Evolutionary conservation across 2,797 vertebrate species (phyloP), one percentile per base, ranked within the genome.

Genomic region (Neosalanx taihuensis): DNA sequence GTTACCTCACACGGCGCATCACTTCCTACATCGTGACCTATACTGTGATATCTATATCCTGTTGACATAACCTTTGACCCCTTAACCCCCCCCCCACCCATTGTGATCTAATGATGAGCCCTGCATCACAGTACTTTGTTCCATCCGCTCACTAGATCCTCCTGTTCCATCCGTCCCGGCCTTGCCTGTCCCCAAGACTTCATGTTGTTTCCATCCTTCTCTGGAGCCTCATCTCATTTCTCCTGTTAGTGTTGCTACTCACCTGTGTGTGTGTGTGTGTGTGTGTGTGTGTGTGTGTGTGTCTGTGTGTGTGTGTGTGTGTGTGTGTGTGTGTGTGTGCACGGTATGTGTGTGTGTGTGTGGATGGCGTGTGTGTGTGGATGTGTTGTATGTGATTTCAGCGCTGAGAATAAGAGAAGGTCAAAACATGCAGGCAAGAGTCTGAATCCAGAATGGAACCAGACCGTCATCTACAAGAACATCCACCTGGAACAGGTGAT

Each of bases 381-480:
- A 3, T 56, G 17, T 71, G 4, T 77, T 56, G 51, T 49, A 53
- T 59, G 56, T 29, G 13, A n/a, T n/a, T 37, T 18, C 90, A 99
- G 98, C 84, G 96, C 95, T 74, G 98, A 99, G 78, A 97, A 97
- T 89, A 99, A 99, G 88, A 90, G 97, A 86, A 95, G 94, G 82
- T 95, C 96, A 78, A 99, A 99, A 83, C 95, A 96, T 2, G 84
- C 94, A 13, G 96, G 98, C 84, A 98, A 95, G 88, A 99, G 94
- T 86, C 85, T 96, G 88, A 98, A 98, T 87, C 97, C 97, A 1
- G 97, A 99, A 86, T 99, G 98, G 98, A 99, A 99, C 91, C 98
- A 99, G 93, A 99, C 97, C 0, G 98, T 99, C 79, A 99, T 99
- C 92, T 99, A 99, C 85, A 99, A 99, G 92, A 99, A 96, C 83